A percentile compares a stretch with the other conserved stretches of the same genome.
These are phyloP conservation scores for Saguinus imperator DNA, from an alignment of 2,113 vertebrate genomes.

Conservation along the genomic window DNA sequence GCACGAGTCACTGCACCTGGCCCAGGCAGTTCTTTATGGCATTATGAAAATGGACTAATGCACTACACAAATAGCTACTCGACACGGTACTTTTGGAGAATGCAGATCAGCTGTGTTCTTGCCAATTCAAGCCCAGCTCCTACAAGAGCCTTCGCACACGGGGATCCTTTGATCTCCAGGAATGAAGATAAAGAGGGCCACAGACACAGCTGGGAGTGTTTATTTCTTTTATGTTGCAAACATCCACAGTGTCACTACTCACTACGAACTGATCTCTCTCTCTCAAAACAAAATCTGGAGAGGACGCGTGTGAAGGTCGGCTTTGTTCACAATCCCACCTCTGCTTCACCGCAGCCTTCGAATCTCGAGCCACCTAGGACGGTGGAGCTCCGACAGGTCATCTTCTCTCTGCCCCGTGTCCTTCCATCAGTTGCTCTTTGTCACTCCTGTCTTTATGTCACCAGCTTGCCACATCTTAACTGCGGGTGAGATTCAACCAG, in stretches of 20 bases:
- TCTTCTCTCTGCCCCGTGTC: neutral
- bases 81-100: neutral
- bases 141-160: accelerated
- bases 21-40: too few relatives aligned
- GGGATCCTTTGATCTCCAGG: neutral
- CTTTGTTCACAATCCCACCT: neutral
- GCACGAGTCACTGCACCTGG: too few relatives aligned
- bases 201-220: neutral
- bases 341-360: accelerated
- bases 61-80: too few relatives aligned
- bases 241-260: accelerated
- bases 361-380: accelerated
- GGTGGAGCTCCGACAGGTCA: accelerated
- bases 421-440: accelerated
- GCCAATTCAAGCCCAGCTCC: neutral
- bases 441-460: neutral
- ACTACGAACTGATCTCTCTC: neutral
- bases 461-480: neutral
- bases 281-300: neutral
- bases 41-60: too few relatives aligned
- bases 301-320: neutral
- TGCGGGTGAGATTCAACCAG: neutral
- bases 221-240: neutral
- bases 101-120: neutral
- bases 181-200: neutral